Conservation (phyloP, 1,140 invertebrate species). For the Drusus annulatus region DNA sequence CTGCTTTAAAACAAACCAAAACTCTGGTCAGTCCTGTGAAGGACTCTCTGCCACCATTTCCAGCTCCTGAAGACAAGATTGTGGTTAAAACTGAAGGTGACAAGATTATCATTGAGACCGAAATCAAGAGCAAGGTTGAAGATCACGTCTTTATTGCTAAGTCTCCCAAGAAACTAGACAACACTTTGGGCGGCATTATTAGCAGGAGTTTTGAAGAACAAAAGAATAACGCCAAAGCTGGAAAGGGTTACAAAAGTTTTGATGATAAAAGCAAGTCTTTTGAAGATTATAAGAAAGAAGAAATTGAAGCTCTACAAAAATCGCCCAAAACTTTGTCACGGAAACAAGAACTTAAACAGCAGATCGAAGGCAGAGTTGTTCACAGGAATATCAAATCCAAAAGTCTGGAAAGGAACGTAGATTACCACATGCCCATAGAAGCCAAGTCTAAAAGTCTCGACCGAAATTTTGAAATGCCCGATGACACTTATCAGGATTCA, state of each 20-base stretch:
- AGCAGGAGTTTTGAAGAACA: constrained; percentile 79
- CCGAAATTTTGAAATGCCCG: constrained; percentile 68
- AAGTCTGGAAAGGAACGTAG: constrained; percentile 72
- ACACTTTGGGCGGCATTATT: constrained; percentile 75
- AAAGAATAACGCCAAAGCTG: constrained; percentile 69
- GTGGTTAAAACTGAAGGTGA: constrained; percentile 75
- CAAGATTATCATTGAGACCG: constrained; percentile 77
- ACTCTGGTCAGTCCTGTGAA: constrained; percentile 79
- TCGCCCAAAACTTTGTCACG: constrained; percentile 75
- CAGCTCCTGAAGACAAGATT: constrained; percentile 78
- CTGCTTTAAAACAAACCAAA: constrained; percentile 79
- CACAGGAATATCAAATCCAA: constrained; percentile 74
- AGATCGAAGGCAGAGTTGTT: constrained; percentile 75
- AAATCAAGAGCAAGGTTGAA: constrained; percentile 75
- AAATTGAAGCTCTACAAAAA: constrained; percentile 70
- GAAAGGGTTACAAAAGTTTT: constrained; percentile 74
- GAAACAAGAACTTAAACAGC: constrained; percentile 75
- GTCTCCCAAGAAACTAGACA: constrained; percentile 78
- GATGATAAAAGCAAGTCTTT: constrained; percentile 74
- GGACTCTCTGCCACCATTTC: constrained; percentile 77
- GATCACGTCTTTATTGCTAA: constrained; percentile 80
- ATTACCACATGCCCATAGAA: constrained; percentile 70
- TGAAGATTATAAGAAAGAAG: constrained; percentile 74
- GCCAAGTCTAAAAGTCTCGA: constrained; percentile 76
- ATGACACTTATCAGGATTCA: constrained; percentile 58